Base-by-base conservation (phyloP, 2,797 vertebrate species). In the Antrozous pallidus region DNA sequence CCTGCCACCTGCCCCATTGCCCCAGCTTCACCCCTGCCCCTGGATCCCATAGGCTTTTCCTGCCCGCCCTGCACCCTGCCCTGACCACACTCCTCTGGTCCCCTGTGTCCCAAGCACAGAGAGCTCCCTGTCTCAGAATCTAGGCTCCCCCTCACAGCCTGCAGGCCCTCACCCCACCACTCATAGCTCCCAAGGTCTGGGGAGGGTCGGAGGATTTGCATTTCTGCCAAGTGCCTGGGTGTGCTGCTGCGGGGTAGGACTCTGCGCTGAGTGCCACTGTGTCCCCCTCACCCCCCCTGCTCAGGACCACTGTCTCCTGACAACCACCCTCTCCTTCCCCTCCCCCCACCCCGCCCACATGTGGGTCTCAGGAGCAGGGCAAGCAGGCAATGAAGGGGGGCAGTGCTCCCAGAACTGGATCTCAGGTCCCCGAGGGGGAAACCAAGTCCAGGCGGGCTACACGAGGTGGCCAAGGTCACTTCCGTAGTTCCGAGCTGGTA, bases 291-390 rank as follows among this genome's bases (percentile, higher is more conserved):
- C 63, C 31, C 11, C 54, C 24, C 11, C 33, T 13, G 1, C 14
- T 51, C 28, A 36, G 31, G 42, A n/a, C 31, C 0, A 33, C 45
- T 36, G 61, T 4, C 49, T 47, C 11, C 42, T 6, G 10, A 54
- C n/a, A n/a, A n/a, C n/a, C n/a, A n/a, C n/a, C n/a, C n/a, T n/a
- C n/a, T n/a, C n/a, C n/a, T n/a, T n/a, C n/a, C n/a, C n/a, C n/a
- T n/a, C n/a, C n/a, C n/a, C 10, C 28, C 0, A 2, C 47, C 11
- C 10, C 22, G 0, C 3, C 38, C 7, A 6, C 2, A 1, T 24
- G 40, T n/a, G 40, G 3, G 3, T 58, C 56, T 79, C 17, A 69
- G 65, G 38, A 28, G 42, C 54, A 51, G 63, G 71, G 22, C 31
- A n/a, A 26, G 18, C 31, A 26, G 26, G 26, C 58, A 20, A 38